Base-by-base conservation (phyloP, 2,888 invertebrate genomes). In the Cheilosia urbana region DNA sequence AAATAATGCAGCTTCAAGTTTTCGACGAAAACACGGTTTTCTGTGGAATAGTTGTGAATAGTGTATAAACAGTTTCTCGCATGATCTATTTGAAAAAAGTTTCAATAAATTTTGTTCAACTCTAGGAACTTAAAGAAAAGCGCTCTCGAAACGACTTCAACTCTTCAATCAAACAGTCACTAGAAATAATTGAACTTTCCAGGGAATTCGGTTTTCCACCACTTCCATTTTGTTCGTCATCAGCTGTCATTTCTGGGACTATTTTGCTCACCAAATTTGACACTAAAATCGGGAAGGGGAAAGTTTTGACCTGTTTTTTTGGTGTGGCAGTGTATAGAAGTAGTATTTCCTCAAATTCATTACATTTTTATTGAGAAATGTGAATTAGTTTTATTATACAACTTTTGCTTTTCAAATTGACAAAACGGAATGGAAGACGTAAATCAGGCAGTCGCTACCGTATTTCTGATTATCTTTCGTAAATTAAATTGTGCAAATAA, bases 241-340 rank as follows among this genome's bases (percentile, higher is more conserved):
- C 68, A 76, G 51, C 77, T 77, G 77, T 77, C 77, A 72, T 60
- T 21, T 51, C 24, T 34, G n/a, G 11, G 34, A 77, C 7, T 62
- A 77, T 53, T 55, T 68, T 75, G 47, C 24, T 37, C 21, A 53
- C 17, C 51, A 62, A 73, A 53, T 9, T 68, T 51, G 49, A 68
- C 79, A 79, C 65, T 57, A 15, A 45, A 24, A 40, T 9, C 30
- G 19, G 21, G 49, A 51, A 58, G 9, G 51, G 63, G 42, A 58
- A 69, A 75, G 60, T 69, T 51, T 73, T 79, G 65, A 60, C 53
- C 60, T 73, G 51, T 37, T 75, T 65, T 63, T 21, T 65, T 65
- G 53, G 65, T 66, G 65, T 71, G 65, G 76, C 45, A 63, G 63
- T 81, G 57, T 37, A 24, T 51, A 13, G 63, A 68, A 68, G 34